Conservation (phyloP, 1,140 invertebrate species). For the Alviniconcha marisindica region DNA sequence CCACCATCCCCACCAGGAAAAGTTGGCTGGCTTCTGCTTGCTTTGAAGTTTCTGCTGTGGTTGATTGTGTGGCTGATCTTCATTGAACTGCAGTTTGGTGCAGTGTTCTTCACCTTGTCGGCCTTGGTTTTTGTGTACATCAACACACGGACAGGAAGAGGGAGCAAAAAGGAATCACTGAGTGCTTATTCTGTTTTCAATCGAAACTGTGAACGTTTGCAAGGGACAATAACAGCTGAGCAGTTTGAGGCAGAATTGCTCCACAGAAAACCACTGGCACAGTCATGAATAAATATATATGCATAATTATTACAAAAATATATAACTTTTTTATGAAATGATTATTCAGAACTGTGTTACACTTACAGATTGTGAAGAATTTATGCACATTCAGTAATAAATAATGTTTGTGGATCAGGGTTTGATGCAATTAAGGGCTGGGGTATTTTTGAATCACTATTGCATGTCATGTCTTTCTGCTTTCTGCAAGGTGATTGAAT, state of each 20-base stretch:
- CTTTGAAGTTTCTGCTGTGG: constrained; percentile 80
- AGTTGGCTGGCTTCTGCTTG: constrained; percentile 29
- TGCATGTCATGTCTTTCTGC: too few species aligned
- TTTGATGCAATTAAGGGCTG: too few species aligned
- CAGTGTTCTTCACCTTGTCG: constrained; percentile 91
- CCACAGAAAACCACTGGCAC: constrained; percentile 23
- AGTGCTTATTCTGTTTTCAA: constrained; percentile 99
- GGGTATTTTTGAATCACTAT: too few species aligned
- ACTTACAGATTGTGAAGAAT: too few species aligned
- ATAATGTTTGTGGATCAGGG: too few species aligned
- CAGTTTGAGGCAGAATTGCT: constrained; percentile 92
- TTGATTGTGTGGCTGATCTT: constrained; percentile 82
- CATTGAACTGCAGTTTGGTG: constrained; percentile 90
- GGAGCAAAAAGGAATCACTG: constrained; percentile 82
- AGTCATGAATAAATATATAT: too few species aligned
- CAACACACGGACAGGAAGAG: constrained; percentile 84
- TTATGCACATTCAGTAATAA: too few species aligned
- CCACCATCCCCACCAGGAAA: constrained; percentile 18
- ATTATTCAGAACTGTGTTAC: too few species aligned
- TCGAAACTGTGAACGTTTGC: constrained; percentile 92
- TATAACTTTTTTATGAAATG: too few species aligned
- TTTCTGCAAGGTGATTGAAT: too few species aligned
- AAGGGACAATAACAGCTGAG: constrained; percentile 96
- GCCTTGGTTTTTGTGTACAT: constrained; percentile 87
- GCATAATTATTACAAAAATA: too few species aligned